These are phyloP conservation scores for Hormiphora californensis DNA, from an alignment of 37 sponge, comb jelly and placozoan genomes.

Conservation along the genomic window DNA sequence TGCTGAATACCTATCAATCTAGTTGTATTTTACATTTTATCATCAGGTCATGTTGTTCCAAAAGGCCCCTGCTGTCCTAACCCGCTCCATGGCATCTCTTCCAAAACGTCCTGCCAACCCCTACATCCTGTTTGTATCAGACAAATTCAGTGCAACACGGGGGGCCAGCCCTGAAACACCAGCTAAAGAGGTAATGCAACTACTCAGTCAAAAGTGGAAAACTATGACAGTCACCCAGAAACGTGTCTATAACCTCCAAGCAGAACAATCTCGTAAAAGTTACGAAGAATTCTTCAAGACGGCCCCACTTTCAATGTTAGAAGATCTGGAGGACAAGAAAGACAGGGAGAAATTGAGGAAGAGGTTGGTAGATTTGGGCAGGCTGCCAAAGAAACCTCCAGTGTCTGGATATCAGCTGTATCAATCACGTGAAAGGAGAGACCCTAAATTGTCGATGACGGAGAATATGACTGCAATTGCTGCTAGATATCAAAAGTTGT, in stretches of 20 bases:
- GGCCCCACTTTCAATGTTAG: neutral
- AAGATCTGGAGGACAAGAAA: neutral
- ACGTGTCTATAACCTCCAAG: neutral
- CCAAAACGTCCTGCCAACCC: constrained; percentile 33
- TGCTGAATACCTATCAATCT: no score
- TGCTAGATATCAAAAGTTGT: neutral
- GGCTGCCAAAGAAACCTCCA: constrained; percentile 33
- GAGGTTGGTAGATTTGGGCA: constrained; percentile 8
- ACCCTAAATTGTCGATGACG: neutral
- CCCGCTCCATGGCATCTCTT: no score
- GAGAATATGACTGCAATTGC: neutral
- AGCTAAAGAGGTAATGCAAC: neutral
- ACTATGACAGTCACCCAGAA: neutral
- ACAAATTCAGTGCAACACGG: neutral
- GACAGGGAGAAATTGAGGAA: constrained; percentile 15
- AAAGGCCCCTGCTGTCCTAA: no score
- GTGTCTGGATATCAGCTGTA: neutral
- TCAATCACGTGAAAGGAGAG: neutral
- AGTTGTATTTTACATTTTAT: no score
- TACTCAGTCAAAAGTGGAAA: neutral
- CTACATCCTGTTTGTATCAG: neutral
- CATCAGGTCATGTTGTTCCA: no score
- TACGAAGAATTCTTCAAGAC: constrained; percentile 18
- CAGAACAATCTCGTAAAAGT: neutral
- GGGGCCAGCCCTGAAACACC: neutral